Conservation (phyloP, 2,797 vertebrate genomes). For the Epinephelus awoara region DNA sequence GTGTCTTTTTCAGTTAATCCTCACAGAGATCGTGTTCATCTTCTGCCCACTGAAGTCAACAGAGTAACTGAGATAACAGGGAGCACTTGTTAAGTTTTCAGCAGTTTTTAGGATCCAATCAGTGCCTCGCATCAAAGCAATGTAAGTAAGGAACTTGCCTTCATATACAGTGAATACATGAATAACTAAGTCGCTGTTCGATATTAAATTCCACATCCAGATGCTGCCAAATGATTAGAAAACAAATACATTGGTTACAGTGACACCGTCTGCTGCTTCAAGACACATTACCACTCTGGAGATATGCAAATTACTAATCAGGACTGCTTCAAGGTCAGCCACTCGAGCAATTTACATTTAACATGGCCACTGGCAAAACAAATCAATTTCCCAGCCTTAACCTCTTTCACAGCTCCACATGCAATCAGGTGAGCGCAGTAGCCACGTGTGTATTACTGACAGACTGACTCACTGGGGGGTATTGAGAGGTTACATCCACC, state of each 20-base stretch:
- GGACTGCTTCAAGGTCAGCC: constrained; percentile 68
- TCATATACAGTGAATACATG: constrained; percentile 28
- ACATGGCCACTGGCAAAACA: constrained; percentile 68
- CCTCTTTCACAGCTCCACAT: constrained; percentile 28
- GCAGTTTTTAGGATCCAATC: constrained; percentile 5
- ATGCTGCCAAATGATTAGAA: constrained; percentile 44
- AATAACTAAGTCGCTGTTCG: constrained; percentile 25
- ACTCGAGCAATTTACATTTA: constrained; percentile 65
- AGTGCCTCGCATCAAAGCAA: constrained; percentile 5
- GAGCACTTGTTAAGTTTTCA: not conserved
- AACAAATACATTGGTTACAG: constrained; percentile 45
- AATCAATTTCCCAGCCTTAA: constrained; percentile 68
- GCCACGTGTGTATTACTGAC: constrained; percentile 36
- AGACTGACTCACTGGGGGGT: constrained; percentile 58
- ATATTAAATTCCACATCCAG: constrained; percentile 41
- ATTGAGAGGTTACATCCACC: constrained; percentile 60
- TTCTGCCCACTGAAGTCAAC: constrained; percentile 30
- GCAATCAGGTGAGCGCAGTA: constrained; percentile 58
- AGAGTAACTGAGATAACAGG: constrained; percentile 4
- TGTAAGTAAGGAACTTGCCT: constrained; percentile 8
- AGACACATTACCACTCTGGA: constrained; percentile 50
- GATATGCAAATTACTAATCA: constrained; percentile 71
- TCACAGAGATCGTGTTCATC: constrained; percentile 27
- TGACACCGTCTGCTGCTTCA: constrained; percentile 44
- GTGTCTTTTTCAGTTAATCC: constrained; percentile 44